Evolutionary conservation across 92 coral and sea anemone genomes (phyloP).

Genomic region (Umimayanthus kanabou): DNA sequence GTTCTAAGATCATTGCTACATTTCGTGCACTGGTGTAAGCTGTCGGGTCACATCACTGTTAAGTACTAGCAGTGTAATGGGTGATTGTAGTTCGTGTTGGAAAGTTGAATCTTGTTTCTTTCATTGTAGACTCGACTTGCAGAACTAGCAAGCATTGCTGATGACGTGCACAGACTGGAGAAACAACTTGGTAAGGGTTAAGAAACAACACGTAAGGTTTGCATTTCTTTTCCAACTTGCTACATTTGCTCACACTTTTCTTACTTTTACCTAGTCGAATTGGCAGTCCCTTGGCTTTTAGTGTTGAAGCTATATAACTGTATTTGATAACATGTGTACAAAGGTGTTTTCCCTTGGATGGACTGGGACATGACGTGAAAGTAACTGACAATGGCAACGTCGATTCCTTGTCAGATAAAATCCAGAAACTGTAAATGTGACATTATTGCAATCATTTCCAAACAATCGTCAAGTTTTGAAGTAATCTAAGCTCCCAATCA

Average conservation of each 20-base stretch:
- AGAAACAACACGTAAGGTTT: background rate
- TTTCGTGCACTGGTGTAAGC: background rate
- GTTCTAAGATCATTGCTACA: background rate
- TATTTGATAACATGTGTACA: no score
- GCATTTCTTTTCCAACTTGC: background rate
- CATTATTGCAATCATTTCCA: background rate
- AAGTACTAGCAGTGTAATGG: background rate
- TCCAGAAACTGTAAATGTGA: no score
- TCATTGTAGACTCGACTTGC: conserved; percentile 61
- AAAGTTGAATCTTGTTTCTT: background rate
- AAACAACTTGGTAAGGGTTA: conserved; percentile 70
- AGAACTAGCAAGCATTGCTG: conserved; percentile 69
- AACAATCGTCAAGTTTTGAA: no score
- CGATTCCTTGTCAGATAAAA: background rate
- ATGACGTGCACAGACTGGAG: conserved; percentile 70
- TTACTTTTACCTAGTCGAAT: background rate
- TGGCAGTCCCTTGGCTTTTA: background rate
- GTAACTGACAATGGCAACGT: background rate
- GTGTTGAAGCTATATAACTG: background rate
- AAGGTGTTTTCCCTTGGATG: background rate
- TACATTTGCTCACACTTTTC: background rate
- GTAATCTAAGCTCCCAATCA: background rate
- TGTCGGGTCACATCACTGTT: background rate
- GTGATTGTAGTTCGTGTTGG: background rate
- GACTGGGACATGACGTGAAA: background rate